Evolutionary conservation across 2,113 vertebrate species (phyloP).

Genomic region (Pantherophis guttatus): DNA sequence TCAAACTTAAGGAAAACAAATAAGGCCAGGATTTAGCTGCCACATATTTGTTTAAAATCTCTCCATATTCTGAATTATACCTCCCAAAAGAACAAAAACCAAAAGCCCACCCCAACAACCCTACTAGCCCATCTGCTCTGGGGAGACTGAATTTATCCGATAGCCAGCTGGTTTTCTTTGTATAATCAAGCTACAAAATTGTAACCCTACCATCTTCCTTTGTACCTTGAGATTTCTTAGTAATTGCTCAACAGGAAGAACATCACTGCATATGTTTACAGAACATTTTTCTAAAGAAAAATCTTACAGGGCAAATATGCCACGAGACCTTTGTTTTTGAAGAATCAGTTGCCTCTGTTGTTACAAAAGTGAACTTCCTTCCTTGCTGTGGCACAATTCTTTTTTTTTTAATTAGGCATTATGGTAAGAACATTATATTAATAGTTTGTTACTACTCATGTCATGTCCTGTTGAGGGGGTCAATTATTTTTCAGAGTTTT

Average conservation of each 20-base stretch:
- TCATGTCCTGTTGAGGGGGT: neutral
- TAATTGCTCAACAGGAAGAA: neutral
- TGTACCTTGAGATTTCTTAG: neutral
- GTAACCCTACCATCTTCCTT: neutral
- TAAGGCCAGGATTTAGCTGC: neutral
- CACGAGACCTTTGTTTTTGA: neutral
- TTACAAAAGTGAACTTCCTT: neutral
- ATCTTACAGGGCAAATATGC: neutral
- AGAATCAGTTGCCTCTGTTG: neutral
- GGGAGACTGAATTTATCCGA: neutral
- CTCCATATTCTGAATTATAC: neutral
- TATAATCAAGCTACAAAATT: neutral
- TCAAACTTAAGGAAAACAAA: neutral
- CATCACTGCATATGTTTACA: neutral
- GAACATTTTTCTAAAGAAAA: neutral
- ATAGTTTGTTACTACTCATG: neutral
- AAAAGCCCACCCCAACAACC: neutral
- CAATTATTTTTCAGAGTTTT: slow-evolving; percentile 24
- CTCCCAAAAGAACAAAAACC: neutral
- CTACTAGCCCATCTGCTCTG: neutral
- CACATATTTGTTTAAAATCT: neutral
- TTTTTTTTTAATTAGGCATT: neutral
- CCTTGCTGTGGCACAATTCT: neutral
- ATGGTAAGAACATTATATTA: slow-evolving; percentile 14
- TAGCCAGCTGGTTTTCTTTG: neutral